Base-by-base conservation (phyloP, 2,888 invertebrate species). In the Polylopha cassiicola region DNA sequence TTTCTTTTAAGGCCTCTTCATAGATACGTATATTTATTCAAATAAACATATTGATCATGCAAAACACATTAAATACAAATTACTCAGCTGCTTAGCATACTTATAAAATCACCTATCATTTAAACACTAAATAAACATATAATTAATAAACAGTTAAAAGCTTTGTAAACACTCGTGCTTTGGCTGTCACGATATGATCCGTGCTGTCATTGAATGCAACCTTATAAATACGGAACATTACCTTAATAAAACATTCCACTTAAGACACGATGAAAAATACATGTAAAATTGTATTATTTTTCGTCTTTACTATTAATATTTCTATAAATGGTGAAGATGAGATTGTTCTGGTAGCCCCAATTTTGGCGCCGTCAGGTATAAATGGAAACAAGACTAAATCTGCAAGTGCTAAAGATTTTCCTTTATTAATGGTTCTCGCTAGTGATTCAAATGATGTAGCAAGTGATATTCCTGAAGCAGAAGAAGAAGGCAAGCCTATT, bases 331-430 rank as follows among this genome's bases (percentile, higher is more conserved):
- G 46, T 27, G 41, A 42, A 43, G 60, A 60, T 1, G 50, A 53
- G 38, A 53, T 73, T 1, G 59, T 75, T 0, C 37, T 74, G 1
- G 53, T 71, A 3, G 48, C 71, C 1, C 77, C 80, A 1, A 69
- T 82, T 1, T 34, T 81, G 8, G 76, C 77, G 6, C 59, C 80
- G 1, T 66, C 55, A 8, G 54, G 46, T 36, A 46, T 61, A 1
- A 59, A 63, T 50, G 64, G n/a, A n/a, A n/a, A n/a, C n/a, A n/a
- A n/a, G n/a, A n/a, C 65, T 4, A 55, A 62, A 16, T 47, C 49
- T 2, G 55, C 52, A 9, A 75, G 68, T 1, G 79, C 82, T 2
- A 82, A 80, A 53, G 81, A 81, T 36, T 84, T 76, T 43, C 76
- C 82, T 3, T 45, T 73, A 3, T 43, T 82, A 2, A 73, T 56